Conservation (phyloP, 2,797 vertebrate genomes). For the Takifugu ocellatus region DNA sequence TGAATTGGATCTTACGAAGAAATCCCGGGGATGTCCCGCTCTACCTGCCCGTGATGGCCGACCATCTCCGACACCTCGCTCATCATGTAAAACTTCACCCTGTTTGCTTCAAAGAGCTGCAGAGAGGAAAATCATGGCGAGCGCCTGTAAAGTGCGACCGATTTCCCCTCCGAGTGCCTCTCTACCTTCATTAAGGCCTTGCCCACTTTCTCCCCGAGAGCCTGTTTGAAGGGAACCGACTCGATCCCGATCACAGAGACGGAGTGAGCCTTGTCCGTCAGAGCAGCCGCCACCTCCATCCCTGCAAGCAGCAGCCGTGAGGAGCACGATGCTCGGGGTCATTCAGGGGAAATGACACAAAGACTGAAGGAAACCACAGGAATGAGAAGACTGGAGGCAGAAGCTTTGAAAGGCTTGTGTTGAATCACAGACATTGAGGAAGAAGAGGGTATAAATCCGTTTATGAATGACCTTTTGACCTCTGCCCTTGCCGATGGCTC, state of each 20-base stretch:
- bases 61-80: slow-evolving; percentile 95
- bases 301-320: slow-evolving; percentile 69
- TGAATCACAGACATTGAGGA: no score
- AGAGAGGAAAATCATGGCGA: neutral
- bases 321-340: neutral
- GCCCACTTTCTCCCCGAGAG: slow-evolving; percentile 92
- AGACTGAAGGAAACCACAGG: no score
- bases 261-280: slow-evolving; percentile 93
- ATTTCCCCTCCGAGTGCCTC: neutral
- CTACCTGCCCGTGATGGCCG: slow-evolving; percentile 97
- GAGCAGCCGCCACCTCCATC: slow-evolving; percentile 95
- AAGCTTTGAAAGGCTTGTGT: no score
- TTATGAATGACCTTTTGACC: no score
- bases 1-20: no score
- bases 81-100: slow-evolving; percentile 99
- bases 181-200: slow-evolving; percentile 93
- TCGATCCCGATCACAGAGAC: slow-evolving; percentile 94
- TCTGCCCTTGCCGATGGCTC: no score
- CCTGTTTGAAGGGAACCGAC: slow-evolving; percentile 88
- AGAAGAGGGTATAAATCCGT: neutral
- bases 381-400: no score
- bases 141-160: no score
- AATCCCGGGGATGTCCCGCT: slow-evolving; percentile 68
- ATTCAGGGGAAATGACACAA: neutral
- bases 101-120: slow-evolving; percentile 93